Evolutionary conservation across 2,888 invertebrate species (phyloP), one percentile per base, ranked within the genome.

Genomic region (Bembecia ichneumoniformis): DNA sequence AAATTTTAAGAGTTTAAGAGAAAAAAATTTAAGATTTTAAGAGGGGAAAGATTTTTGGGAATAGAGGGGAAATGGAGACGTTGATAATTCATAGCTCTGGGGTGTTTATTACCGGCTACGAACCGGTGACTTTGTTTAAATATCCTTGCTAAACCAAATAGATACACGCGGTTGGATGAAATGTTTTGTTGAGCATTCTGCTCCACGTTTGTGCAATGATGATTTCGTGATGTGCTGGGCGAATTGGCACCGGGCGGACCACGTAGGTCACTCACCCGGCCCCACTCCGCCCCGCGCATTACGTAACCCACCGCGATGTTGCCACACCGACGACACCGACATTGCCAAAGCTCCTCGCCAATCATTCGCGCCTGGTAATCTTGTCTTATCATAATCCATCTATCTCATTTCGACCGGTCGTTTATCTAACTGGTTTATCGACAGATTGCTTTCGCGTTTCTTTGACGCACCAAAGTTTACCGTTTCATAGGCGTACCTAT

Each of bases 221-320:
- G 75, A 77, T 81, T 81, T 79, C 73, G 78, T 78, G 77, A 76
- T 78, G 74, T 77, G 79, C 78, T 78, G 82, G 71, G 73, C 77
- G 79, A 82, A 83, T 84, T 87, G 87, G 86, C 86, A 83, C 76
- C 69, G 77, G 62, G 62, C 79, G 72, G 76, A 73, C 81, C 77
- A 75, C 74, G 64, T 79, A 68, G 86, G 83, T 86, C 86, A 81
- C 58, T 80, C 68, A 82, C 82, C 86, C 68, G 35, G 66, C 50
- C 66, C 59, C 64, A 56, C 58, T 46, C 16, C 28, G 17, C 44
- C 53, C 40, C 49, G 16, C 46, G 16, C 10, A 15, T 54, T 54
- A 49, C 58, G 54, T 53, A 64, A 57, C 68, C 59, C 66, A 72
- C 62, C 70, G 60, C 65, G 59, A 66, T 72, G 82, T 78, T 82